Evolutionary conservation across 2,888 invertebrate species (phyloP).

Genomic region (Ctenicera cuprea): DNA sequence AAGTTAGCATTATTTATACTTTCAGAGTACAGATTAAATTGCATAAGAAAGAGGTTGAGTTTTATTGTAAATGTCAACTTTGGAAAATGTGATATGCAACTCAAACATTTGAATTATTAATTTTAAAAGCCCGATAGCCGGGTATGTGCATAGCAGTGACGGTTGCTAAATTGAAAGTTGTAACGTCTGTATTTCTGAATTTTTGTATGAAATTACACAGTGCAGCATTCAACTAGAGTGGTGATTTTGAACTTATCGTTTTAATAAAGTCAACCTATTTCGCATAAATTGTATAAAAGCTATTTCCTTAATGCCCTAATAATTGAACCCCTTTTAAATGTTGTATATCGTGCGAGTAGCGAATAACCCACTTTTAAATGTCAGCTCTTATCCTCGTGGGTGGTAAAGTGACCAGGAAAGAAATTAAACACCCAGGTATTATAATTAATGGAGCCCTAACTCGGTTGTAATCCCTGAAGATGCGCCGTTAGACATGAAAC

Average conservation of each 20-base stretch:
- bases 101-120: background rate
- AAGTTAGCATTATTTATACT: no score
- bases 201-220: no score
- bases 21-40: no score
- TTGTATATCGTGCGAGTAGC: slow-evolving; percentile 34
- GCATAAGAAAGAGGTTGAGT: no score
- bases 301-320: slow-evolving; percentile 31
- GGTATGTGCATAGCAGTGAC: background rate
- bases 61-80: no score
- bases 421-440: slow-evolving; percentile 44
- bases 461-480: slow-evolving; percentile 42
- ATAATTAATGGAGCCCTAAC: slow-evolving; percentile 43
- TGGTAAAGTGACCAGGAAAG: slow-evolving; percentile 32
- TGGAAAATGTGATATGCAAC: no score
- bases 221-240: background rate
- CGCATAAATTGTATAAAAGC: background rate
- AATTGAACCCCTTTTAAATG: slow-evolving; percentile 31
- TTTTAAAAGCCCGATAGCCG: background rate
- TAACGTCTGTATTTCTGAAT: background rate
- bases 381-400: slow-evolving; percentile 10
- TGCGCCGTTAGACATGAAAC: slow-evolving; percentile 42
- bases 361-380: slow-evolving; percentile 39
- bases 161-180: slow-evolving; percentile 6
- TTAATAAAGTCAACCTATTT: background rate
- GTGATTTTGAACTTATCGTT: background rate